phyloP scores from a whole-genome alignment of 2,888 invertebrate genomes.

The Thelaira solivaga region DNA sequence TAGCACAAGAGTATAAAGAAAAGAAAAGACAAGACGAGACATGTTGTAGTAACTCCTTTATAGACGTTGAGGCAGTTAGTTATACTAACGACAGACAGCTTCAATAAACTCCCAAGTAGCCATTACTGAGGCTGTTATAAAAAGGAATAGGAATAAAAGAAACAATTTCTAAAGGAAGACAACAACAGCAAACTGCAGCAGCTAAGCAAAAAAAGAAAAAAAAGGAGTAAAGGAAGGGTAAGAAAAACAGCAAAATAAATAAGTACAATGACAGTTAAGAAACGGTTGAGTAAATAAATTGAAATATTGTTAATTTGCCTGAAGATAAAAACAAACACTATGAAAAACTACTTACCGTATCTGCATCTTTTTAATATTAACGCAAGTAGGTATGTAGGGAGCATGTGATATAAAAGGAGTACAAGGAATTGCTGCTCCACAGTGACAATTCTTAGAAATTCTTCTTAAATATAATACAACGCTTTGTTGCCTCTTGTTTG shows the following conservation, averaged over 20 bases:
- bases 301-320: conserved; percentile 59
- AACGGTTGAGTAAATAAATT: conserved; percentile 61
- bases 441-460: conserved; percentile 32
- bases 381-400: neutral
- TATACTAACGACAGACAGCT: neutral
- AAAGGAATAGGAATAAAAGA: neutral
- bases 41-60: conserved; percentile 5
- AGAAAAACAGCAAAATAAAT: conserved; percentile 25
- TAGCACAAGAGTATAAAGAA: neutral
- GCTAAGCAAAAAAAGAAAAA: too few relatives aligned
- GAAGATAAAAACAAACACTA: conserved; percentile 34
- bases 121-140: conserved; percentile 2
- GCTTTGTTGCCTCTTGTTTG: conserved; percentile 6
- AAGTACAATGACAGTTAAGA: conserved; percentile 48
- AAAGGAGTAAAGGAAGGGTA: too few relatives aligned
- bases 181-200: too few relatives aligned
- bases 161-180: conserved; percentile 6
- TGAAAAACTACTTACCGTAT: too few relatives aligned
- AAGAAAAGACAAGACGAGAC: neutral
- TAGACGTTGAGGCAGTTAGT: neutral
- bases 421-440: conserved; percentile 8
- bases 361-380: too few relatives aligned
- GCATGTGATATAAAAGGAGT: neutral
- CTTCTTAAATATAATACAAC: too few relatives aligned
- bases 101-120: conserved; percentile 24